Evolutionary conservation across 2,797 vertebrate species (phyloP).

Genomic region (Aphelocoma californica): DNA sequence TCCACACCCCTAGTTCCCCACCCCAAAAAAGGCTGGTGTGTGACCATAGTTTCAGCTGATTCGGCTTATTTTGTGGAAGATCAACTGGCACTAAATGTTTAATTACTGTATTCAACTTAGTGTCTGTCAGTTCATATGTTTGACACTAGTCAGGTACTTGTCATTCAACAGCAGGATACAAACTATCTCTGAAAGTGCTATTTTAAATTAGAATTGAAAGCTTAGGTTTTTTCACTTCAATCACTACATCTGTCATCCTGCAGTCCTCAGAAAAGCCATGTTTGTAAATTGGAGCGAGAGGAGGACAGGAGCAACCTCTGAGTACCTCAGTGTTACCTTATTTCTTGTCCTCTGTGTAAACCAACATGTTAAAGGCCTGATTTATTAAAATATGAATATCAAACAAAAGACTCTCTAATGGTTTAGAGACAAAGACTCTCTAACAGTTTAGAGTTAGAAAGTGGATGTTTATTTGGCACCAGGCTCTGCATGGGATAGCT

Average conservation of each 20-base stretch:
- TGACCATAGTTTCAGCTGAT: background rate
- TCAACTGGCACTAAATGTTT: background rate
- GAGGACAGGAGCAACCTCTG: background rate
- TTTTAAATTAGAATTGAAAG: conserved; percentile 28
- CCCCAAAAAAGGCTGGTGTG: background rate
- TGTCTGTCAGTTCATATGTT: background rate
- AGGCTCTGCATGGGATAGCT: too few relatives aligned
- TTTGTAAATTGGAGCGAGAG: background rate
- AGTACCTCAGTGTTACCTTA: background rate
- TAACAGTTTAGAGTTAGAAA: too few relatives aligned
- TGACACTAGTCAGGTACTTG: background rate
- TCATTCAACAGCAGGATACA: background rate
- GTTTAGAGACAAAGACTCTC: too few relatives aligned
- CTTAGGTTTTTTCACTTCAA: background rate
- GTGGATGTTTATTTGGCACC: too few relatives aligned
- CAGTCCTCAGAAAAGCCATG: background rate
- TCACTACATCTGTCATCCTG: background rate
- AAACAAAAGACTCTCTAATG: too few relatives aligned
- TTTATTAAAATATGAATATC: too few relatives aligned
- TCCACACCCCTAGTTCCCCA: too few relatives aligned
- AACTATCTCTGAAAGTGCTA: conserved; percentile 22
- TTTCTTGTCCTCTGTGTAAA: background rate
- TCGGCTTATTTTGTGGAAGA: background rate
- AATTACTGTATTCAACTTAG: background rate
- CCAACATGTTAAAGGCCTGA: background rate